phyloP scores from a whole-genome alignment of 2,888 invertebrate genomes.

The Ophion obscuratus region DNA sequence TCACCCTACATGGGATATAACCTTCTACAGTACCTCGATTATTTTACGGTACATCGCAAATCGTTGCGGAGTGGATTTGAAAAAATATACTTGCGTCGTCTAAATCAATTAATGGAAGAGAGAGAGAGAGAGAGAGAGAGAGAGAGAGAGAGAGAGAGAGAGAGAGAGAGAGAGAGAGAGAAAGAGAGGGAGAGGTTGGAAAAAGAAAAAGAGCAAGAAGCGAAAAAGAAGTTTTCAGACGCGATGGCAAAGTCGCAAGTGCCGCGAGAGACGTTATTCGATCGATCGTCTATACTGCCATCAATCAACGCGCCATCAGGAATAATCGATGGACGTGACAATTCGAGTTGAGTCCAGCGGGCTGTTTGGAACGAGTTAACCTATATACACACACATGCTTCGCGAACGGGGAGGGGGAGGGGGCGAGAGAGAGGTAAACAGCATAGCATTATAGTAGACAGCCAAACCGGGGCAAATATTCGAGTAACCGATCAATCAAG shows the following conservation, averaged over 20 bases:
- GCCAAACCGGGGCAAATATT: slow-evolving; percentile 83
- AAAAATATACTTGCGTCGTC: neutral
- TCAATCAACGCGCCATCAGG: slow-evolving; percentile 82
- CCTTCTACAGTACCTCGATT: neutral
- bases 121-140: neutral
- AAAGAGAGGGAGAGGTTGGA: slow-evolving; percentile 5
- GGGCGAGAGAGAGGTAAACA: slow-evolving; percentile 22
- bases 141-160: neutral
- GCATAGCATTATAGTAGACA: slow-evolving; percentile 72
- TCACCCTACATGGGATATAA: no score
- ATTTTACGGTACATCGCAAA: no score
- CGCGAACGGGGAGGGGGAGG: neutral
- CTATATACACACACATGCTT: slow-evolving; percentile 30
- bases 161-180: slow-evolving; percentile 1
- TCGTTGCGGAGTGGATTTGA: neutral
- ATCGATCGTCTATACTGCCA: slow-evolving; percentile 77
- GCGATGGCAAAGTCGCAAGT: slow-evolving; percentile 62
- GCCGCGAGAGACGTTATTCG: slow-evolving; percentile 73
- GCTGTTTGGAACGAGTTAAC: slow-evolving; percentile 65
- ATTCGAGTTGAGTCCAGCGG: slow-evolving; percentile 80
- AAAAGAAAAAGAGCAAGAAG: slow-evolving; percentile 9
- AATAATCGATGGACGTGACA: slow-evolving; percentile 84
- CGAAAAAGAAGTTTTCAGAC: slow-evolving; percentile 43
- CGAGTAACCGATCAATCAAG: slow-evolving; percentile 80
- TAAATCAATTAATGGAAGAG: no score